These are phyloP conservation scores for Megamerina dolium DNA, from an alignment of 2,888 invertebrate species.

Conservation along the genomic window DNA sequence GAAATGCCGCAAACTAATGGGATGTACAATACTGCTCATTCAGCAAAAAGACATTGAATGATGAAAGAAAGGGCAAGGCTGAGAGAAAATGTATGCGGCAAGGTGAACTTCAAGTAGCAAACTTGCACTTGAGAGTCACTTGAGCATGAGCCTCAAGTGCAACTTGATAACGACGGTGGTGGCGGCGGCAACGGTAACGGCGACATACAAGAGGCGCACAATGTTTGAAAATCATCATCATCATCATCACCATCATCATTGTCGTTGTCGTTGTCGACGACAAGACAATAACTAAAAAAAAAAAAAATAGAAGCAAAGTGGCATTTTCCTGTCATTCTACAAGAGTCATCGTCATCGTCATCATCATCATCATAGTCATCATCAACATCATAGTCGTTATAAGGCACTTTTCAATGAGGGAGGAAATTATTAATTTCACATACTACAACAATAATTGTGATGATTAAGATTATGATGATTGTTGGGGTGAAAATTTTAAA, in stretches of 20 bases:
- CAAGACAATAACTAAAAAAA: neutral
- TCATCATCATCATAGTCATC: neutral
- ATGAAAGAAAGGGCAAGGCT: too few relatives aligned
- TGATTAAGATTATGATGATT: too few relatives aligned
- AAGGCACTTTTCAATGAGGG: too few relatives aligned
- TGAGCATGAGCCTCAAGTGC: conserved; percentile 16
- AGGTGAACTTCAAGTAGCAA: conserved; percentile 23
- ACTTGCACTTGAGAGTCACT: conserved; percentile 23
- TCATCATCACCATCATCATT: neutral
- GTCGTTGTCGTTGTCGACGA: neutral
- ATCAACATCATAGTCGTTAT: neutral
- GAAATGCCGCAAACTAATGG: too few relatives aligned
- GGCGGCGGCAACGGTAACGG: neutral
- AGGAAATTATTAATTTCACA: too few relatives aligned
- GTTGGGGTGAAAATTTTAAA: too few relatives aligned
- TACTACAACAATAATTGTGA: too few relatives aligned
- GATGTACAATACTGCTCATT: too few relatives aligned
- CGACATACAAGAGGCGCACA: neutral
- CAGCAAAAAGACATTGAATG: too few relatives aligned
- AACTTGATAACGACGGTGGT: conserved; percentile 17
- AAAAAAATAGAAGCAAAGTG: conserved; percentile 21
- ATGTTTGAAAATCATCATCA: neutral
- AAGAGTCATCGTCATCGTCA: conserved; percentile 20
- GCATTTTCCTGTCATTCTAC: conserved; percentile 26
- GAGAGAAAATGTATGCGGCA: too few relatives aligned